phyloP scores from a whole-genome alignment of 1,140 invertebrate species.

The Drosophila punjabiensis region DNA sequence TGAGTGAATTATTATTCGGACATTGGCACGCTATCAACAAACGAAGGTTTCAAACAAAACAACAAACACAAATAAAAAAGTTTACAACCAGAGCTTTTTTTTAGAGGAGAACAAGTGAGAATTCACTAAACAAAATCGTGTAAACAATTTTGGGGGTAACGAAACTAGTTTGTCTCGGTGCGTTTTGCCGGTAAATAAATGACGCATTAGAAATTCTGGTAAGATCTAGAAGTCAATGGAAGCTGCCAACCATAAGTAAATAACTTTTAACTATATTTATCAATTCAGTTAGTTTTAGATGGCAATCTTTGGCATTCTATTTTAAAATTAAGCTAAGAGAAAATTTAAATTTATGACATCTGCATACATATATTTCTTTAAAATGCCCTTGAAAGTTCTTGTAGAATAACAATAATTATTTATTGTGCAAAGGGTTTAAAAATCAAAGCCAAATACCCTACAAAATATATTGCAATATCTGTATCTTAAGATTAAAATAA shows the following conservation, averaged over 20 bases:
- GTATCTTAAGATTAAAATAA: too few relatives aligned
- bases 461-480: background rate
- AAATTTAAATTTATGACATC: background rate
- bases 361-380: too few relatives aligned
- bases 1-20: background rate
- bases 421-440: background rate
- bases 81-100: slow-evolving; percentile 44
- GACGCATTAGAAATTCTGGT: slow-evolving; percentile 44
- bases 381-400: background rate
- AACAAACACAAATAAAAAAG: slow-evolving; percentile 24
- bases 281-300: background rate
- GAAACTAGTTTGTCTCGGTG: slow-evolving; percentile 57
- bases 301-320: background rate
- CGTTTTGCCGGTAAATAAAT: slow-evolving; percentile 51
- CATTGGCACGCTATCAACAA: background rate
- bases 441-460: background rate
- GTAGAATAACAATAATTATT: background rate
- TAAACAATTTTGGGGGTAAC: slow-evolving; percentile 47
- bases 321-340: background rate
- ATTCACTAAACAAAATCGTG: slow-evolving; percentile 13
- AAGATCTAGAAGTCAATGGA: slow-evolving; percentile 29
- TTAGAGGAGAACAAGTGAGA: slow-evolving; percentile 34
- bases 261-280: too few relatives aligned
- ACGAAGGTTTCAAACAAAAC: slow-evolving; percentile 30
- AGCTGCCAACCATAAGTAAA: background rate